Percentiles rank a stretch among this genome's conserved stretches.
Evolutionary conservation across 2,888 invertebrate species (phyloP).

Genomic region (Drosophila trichaetosa): DNA sequence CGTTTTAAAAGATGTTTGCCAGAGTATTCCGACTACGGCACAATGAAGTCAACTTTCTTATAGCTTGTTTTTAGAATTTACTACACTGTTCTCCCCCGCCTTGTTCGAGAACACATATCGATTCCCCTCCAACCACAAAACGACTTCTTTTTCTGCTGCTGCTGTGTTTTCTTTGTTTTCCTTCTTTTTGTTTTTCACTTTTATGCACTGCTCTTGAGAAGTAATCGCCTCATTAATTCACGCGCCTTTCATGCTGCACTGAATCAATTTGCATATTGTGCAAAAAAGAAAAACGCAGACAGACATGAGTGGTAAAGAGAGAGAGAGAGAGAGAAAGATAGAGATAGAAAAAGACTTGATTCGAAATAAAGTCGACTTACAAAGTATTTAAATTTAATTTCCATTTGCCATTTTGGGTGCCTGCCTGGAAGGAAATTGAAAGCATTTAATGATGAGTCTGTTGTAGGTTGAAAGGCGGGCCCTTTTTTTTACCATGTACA

Average conservation of each 20-base stretch:
- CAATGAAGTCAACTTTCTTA: neutral
- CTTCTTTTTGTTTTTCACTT: slow-evolving; percentile 36
- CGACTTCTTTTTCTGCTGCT: slow-evolving; percentile 26
- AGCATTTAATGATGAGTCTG: slow-evolving; percentile 71
- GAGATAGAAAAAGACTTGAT: slow-evolving; percentile 4
- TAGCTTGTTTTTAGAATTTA: slow-evolving; percentile 58
- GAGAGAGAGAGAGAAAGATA: neutral
- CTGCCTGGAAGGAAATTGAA: slow-evolving; percentile 50
- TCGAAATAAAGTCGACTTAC: slow-evolving; percentile 71
- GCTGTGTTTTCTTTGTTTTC: slow-evolving; percentile 17
- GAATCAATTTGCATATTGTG: slow-evolving; percentile 79
- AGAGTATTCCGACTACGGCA: slow-evolving; percentile 6
- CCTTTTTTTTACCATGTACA: slow-evolving; percentile 9
- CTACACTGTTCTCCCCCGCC: slow-evolving; percentile 38
- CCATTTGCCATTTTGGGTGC: slow-evolving; percentile 38
- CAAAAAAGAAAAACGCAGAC: slow-evolving; percentile 56
- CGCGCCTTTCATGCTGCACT: slow-evolving; percentile 78
- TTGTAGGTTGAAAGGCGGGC: slow-evolving; percentile 32
- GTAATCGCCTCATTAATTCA: slow-evolving; percentile 82
- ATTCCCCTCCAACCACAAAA: slow-evolving; percentile 10
- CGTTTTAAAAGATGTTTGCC: neutral
- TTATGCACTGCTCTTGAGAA: slow-evolving; percentile 56
- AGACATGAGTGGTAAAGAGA: slow-evolving; percentile 15
- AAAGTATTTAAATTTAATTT: slow-evolving; percentile 78
- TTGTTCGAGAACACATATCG: slow-evolving; percentile 3